Base-by-base conservation (phyloP, 1,140 invertebrate species). In the Charaxes varanes region DNA sequence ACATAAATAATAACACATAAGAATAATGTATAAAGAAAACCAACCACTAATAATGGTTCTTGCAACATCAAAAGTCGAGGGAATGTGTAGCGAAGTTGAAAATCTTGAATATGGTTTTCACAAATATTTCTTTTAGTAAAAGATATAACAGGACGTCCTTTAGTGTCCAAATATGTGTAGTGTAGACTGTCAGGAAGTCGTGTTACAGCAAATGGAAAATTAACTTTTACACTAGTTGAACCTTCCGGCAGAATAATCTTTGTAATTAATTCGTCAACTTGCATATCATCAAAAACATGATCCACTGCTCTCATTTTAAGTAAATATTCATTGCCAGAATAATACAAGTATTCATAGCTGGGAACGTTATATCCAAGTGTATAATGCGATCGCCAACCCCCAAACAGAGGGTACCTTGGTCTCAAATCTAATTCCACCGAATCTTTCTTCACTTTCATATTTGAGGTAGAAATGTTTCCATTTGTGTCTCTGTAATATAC, bases 321-420 rank as follows among this genome's bases (percentile, higher is more conserved):
- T 18, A 92, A 86, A 84, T 94, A 98, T 15, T 93, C 85, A 70
- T 91, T 89, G 58, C 93, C 94, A 59, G 88, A 89, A 48, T 93
- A 91, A 65, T 89, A 98, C 2, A 99, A 85, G 80, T 98, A 98
- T 72, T 98, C 96, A 68, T 97, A 97, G 46, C 95, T 96, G 1
- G 98, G 98, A 1, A 99, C 91, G 85, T 98, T 99, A 84, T 99
- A 99, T 0, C 98, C 98, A 30, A 99, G 85, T 19, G 92, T 93
- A 78, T 99, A 99, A 62, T 97, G 93, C 2, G 97, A 99, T 78
- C 96, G 97, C 98, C 98, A 99, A 2, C 98, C 98, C 32, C 98
- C 98, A 86, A 99, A 99, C 0, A 99, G 84, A 11, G 98, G 98
- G 77, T 99, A 99, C 53, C 98, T 86, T 1, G 98, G 98, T 26